Conservation (phyloP, 2,797 vertebrate species). For the Nannoperca obscura region DNA sequence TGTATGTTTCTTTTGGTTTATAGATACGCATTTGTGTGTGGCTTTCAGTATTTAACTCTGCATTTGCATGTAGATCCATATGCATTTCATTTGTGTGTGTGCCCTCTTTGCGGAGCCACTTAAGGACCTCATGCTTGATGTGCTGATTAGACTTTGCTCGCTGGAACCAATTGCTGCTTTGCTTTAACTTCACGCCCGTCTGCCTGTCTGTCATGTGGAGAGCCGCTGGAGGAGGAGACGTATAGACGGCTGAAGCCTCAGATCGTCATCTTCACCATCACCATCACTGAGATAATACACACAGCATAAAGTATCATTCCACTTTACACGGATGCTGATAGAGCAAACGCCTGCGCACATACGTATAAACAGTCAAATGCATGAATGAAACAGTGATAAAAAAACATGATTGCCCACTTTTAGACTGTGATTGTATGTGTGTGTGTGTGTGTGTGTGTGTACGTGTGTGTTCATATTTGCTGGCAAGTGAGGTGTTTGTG, state of each 20-base stretch:
- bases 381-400: conserved; percentile 57
- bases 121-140: conserved; percentile 65
- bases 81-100: conserved; percentile 57
- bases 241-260: conserved; percentile 37
- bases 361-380: conserved; percentile 39
- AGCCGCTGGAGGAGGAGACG: conserved; percentile 49
- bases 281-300: conserved; percentile 25
- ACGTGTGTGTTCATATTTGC: conserved; percentile 47
- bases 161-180: conserved; percentile 78
- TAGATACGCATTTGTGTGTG: conserved; percentile 46
- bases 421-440: conserved; percentile 38
- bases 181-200: conserved; percentile 71
- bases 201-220: conserved; percentile 63
- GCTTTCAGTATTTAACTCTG: conserved; percentile 42
- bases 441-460: conserved; percentile 29
- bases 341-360: conserved; percentile 30
- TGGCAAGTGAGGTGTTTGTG: conserved; percentile 74
- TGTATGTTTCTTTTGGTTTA: conserved; percentile 17
- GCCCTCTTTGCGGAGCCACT: conserved; percentile 66
- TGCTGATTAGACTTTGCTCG: conserved; percentile 73
- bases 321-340: conserved; percentile 20
- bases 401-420: conserved; percentile 35
- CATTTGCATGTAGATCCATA: conserved; percentile 65
- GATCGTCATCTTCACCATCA: conserved; percentile 35
- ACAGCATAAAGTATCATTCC: conserved; percentile 10